Evolutionary conservation across 2,888 invertebrate species (phyloP), one percentile per base, ranked within the genome.

Genomic region (Homarus gammarus): DNA sequence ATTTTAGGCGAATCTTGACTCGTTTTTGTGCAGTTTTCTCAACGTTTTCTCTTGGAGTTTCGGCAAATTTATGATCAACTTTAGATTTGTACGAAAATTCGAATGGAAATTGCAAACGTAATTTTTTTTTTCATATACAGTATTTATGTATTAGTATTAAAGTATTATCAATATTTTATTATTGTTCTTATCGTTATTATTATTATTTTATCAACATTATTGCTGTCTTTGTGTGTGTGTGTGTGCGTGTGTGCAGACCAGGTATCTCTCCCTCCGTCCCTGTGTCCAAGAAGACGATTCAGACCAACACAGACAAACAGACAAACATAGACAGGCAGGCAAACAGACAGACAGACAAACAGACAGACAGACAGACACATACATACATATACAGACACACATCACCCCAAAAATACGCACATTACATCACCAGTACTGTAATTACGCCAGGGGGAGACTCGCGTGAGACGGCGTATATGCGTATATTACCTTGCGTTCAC

Each of bases 221-320:
- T n/a, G n/a, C n/a, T 56, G 56, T n/a, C n/a, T n/a, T n/a, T n/a
- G n/a, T 56, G 56, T 56, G 56, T 56, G 56, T 56, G 56, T 56
- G 56, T 56, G 51, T 51, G 44, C 44, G 44, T 44, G 51, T 51
- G 51, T 51, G 51, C n/a, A n/a, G n/a, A n/a, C n/a, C n/a, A n/a
- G n/a, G n/a, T 18, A 18, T 56, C 5, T 56, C 12, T 1, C 22
- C 22, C 22, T 12, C 18, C 22, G 12, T 56, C 15, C 22, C 3
- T 5, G 18, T 0, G 3, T 56, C 56, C 51, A 56, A 3, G 22
- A 15, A 10, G 44, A 10, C n/a, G n/a, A n/a, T n/a, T 18, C 51
- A 56, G 22, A 22, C 10, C 12, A 5, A 56, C 10, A 56, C 0
- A 15, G 2, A 15, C 51, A 15, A 2, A 15, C 51, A 15, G 12